Evolutionary conservation across 1,140 invertebrate species (phyloP).

Genomic region (Zaprionus inermis): DNA sequence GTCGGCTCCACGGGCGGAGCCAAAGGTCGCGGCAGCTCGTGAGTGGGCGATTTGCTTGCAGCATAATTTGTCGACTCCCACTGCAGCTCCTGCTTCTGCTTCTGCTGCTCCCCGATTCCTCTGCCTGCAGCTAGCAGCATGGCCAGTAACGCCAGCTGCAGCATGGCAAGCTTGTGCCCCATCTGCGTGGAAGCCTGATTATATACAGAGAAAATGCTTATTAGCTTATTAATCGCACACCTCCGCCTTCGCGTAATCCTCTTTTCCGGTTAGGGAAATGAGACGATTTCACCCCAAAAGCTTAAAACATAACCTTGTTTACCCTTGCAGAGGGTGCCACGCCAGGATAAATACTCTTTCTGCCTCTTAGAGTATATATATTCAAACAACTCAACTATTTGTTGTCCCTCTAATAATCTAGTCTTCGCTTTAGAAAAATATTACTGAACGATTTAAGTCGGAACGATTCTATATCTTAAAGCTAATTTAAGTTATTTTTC

Average conservation of each 20-base stretch:
- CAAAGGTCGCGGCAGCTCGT: constrained; percentile 61
- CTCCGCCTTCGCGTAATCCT: neutral
- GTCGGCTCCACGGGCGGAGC: constrained; percentile 9
- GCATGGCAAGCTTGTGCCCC: constrained; percentile 40
- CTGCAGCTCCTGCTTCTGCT: constrained; percentile 11
- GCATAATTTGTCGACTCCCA: constrained; percentile 24
- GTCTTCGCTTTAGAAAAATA: too few relatives aligned
- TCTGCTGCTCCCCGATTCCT: neutral
- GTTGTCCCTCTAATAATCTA: too few relatives aligned
- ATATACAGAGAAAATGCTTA: constrained; percentile 11
- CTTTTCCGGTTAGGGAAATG: too few relatives aligned
- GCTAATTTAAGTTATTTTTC: too few relatives aligned
- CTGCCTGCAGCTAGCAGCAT: constrained; percentile 24
- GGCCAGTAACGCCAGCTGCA: constrained; percentile 38
- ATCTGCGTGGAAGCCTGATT: constrained; percentile 1
- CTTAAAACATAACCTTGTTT: neutral
- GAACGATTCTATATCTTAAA: too few relatives aligned
- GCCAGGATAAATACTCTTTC: too few relatives aligned
- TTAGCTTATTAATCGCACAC: constrained; percentile 7
- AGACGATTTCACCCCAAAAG: too few relatives aligned
- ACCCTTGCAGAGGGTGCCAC: neutral
- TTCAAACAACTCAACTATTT: too few relatives aligned
- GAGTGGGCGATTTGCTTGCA: constrained; percentile 53
- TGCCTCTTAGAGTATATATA: too few relatives aligned
- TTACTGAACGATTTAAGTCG: too few relatives aligned